A percentile compares a stretch with the other conserved stretches of the same genome.
Conservation (phyloP, 2,888 invertebrate genomes). For the Balanococcus diminutus region DNA sequence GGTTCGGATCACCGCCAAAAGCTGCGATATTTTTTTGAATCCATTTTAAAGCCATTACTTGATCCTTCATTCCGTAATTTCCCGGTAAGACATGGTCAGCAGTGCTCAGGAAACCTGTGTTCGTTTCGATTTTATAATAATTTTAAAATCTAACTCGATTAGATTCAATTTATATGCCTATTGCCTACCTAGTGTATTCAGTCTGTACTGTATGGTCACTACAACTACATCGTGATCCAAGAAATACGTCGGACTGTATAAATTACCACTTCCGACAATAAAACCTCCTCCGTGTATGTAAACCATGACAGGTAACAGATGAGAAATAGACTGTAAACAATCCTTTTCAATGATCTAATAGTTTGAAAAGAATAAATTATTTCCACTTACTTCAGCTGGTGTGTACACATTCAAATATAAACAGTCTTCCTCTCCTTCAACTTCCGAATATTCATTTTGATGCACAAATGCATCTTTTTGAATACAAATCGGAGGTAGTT, state of each 20-base stretch:
- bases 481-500: slow-evolving; percentile 26
- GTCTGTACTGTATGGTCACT: slow-evolving; percentile 44
- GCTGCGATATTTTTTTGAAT: slow-evolving; percentile 52
- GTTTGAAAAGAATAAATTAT: neutral
- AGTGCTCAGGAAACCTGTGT: slow-evolving; percentile 53
- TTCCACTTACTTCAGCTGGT: neutral
- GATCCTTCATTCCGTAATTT: slow-evolving; percentile 56
- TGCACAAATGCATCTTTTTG: too few relatives aligned
- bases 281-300: slow-evolving; percentile 54
- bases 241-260: slow-evolving; percentile 44
- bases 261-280: neutral
- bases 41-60: slow-evolving; percentile 56
- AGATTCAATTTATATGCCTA: too few relatives aligned
- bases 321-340: too few relatives aligned
- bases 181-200: slow-evolving; percentile 49
- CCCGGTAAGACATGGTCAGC: slow-evolving; percentile 55
- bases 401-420: slow-evolving; percentile 53
- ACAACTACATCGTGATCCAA: slow-evolving; percentile 54
- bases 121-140: neutral
- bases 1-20: slow-evolving; percentile 54
- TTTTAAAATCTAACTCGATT: neutral
- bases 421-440: slow-evolving; percentile 51
- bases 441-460: too few relatives aligned
- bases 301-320: slow-evolving; percentile 52
- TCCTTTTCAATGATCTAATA: too few relatives aligned